Percentiles rank a stretch among this genome's conserved stretches.
These are phyloP conservation scores for Tachina grossa DNA, from an alignment of 2,888 invertebrate species.

Conservation along the genomic window DNA sequence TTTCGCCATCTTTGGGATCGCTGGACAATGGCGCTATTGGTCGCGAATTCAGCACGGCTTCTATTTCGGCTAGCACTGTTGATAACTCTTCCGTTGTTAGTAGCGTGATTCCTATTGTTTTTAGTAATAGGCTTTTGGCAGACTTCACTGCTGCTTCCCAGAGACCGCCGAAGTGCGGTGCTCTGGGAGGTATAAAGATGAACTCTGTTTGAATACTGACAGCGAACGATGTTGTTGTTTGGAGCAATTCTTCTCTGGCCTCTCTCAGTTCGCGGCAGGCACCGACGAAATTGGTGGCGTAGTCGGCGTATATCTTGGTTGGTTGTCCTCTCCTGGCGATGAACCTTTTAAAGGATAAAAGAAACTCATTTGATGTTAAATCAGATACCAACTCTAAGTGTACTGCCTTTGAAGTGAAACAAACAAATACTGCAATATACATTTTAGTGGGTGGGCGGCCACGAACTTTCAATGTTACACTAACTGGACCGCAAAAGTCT, in stretches of 20 bases:
- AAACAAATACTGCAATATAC: too few species aligned
- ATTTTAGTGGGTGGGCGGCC: too few species aligned
- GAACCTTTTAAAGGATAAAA: slow-evolving; percentile 1
- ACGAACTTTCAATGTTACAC: too few species aligned
- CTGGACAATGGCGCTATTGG: background rate
- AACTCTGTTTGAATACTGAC: slow-evolving; percentile 1
- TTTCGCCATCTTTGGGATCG: background rate
- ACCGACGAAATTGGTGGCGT: too few species aligned
- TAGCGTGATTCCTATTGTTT: background rate
- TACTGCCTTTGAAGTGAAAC: too few species aligned
- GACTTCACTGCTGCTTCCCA: too few species aligned
- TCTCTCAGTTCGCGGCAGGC: background rate
- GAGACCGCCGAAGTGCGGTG: too few species aligned
- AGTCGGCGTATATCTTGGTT: background rate
- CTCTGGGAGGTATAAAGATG: background rate
- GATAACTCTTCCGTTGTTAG: background rate
- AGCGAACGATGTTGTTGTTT: background rate
- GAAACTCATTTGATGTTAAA: too few species aligned
- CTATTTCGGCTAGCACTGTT: background rate
- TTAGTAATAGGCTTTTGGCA: too few species aligned
- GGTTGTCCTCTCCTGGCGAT: slow-evolving; percentile 5
- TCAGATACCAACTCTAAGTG: too few species aligned
- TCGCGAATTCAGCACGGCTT: background rate
- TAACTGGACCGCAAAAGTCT: too few species aligned
- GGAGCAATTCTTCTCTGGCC: slow-evolving; percentile 4